These are phyloP conservation scores for Hemichromis elongatus DNA, from an alignment of 2,113 vertebrate species.

Conservation along the genomic window DNA sequence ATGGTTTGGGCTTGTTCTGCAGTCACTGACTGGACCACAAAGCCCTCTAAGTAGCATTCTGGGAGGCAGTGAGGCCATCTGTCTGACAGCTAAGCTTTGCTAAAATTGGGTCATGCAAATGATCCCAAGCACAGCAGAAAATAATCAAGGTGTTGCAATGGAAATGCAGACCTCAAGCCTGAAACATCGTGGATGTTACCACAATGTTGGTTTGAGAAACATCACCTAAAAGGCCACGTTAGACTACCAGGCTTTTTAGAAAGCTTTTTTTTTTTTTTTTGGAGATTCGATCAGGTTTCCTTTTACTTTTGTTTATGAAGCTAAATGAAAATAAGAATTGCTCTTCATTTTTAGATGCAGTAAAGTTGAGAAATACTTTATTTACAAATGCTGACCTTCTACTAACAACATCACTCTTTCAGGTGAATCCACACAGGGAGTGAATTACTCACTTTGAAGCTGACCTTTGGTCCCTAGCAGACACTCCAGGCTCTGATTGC, in stretches of 20 bases:
- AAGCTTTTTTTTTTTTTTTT: too few species aligned
- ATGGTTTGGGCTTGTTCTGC: not conserved
- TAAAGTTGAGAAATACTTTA: not conserved
- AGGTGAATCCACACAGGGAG: not conserved
- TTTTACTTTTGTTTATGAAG: not conserved
- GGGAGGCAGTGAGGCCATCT: not conserved
- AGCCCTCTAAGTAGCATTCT: not conserved
- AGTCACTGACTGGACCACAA: accelerated
- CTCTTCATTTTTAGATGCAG: not conserved
- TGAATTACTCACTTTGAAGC: not conserved
- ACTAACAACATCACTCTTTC: not conserved
- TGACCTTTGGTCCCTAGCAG: not conserved
- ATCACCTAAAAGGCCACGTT: not conserved
- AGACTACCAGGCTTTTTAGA: not conserved
- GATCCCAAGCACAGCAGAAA: not conserved
- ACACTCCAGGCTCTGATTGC: not conserved
- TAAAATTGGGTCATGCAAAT: not conserved
- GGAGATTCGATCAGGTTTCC: not conserved
- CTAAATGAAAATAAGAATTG: not conserved
- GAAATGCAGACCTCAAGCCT: accelerated
- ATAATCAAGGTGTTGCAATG: not conserved
- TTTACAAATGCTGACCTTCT: not conserved
- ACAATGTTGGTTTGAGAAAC: not conserved
- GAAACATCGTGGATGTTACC: not conserved
- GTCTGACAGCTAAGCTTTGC: not conserved